Conservation (phyloP, 2,113 vertebrate species). For the Delphinapterus leucas region DNA sequence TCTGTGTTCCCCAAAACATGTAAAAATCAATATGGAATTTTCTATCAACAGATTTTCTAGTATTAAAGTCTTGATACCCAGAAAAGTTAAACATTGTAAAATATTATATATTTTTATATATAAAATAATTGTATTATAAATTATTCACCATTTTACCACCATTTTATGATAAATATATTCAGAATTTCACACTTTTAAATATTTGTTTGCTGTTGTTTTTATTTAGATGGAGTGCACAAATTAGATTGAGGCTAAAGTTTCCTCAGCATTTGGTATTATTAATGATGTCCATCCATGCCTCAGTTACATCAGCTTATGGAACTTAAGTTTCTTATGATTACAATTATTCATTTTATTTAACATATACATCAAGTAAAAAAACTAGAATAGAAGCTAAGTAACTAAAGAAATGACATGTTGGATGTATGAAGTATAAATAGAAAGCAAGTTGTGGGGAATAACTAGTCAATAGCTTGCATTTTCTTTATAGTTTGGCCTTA, state of each 20-base stretch:
- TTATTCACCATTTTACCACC: neutral
- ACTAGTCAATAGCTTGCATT: neutral
- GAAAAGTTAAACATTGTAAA: neutral
- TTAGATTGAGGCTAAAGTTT: neutral
- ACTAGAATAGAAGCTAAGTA: neutral
- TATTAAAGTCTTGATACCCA: neutral
- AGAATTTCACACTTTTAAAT: neutral
- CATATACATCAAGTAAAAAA: neutral
- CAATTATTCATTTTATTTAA: neutral
- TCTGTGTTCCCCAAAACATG: neutral
- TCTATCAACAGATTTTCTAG: neutral
- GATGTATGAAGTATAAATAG: neutral
- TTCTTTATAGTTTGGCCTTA: neutral
- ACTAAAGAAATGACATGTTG: neutral
- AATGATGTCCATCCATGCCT: neutral
- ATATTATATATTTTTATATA: neutral
- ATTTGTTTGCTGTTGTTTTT: neutral
- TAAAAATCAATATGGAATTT: neutral
- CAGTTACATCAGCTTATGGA: neutral
- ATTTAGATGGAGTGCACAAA: neutral
- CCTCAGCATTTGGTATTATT: neutral
- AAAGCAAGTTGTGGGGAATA: neutral
- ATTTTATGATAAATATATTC: neutral
- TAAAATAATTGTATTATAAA: neutral
- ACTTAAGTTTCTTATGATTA: neutral